Base-by-base conservation (phyloP, 2,888 invertebrate species). In the Dynastes maya region DNA sequence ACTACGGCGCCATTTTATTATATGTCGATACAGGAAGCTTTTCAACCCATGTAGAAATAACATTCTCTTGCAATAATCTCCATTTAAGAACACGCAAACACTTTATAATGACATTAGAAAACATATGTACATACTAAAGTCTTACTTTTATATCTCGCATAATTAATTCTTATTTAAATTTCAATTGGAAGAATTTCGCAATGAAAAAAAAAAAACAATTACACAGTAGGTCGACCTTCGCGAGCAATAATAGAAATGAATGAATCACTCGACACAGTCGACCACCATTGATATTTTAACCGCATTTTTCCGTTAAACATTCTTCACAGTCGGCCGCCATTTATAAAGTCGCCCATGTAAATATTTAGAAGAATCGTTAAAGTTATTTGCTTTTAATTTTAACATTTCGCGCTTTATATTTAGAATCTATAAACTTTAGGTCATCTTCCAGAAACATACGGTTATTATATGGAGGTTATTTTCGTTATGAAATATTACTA, bases 221-320 rank as follows among this genome's bases (percentile, higher is more conserved):
- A 67, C 40, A 71, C 71, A 74, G 72, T 61, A 68, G 49, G 27
- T 45, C 40, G 63, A 58, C 72, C 72, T 74, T 74, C 72, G 45
- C 61, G 29, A 45, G 40, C 61, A 74, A 74, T 74, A 74, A 74
- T 74, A 74, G 72, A 74, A 45, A 74, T 61, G 72, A 74, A 74
- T 74, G 72, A 74, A 45, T 74, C 72, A 74, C 27, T 61, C 72
- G 61, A 22, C 40, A 16, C n/a, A 61, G 27, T 32, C 55, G 11
- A 68, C 68, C 22, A 74, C 45, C 72, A 61, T 74, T 74, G 45
- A 74, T 61, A 74, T 61, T 74, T 61, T 45, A 74, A 61, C 72
- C 61, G 45, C 72, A 61, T 61, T 74, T 68, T 74, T 45, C 61
- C 45, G 72, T 61, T 37, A 13, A 61, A 61, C 63, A 37, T 40